Percentiles rank a stretch among this genome's conserved stretches.
Evolutionary conservation across 2,888 invertebrate species (phyloP).

Genomic region (Sphecodes monilicornis): DNA sequence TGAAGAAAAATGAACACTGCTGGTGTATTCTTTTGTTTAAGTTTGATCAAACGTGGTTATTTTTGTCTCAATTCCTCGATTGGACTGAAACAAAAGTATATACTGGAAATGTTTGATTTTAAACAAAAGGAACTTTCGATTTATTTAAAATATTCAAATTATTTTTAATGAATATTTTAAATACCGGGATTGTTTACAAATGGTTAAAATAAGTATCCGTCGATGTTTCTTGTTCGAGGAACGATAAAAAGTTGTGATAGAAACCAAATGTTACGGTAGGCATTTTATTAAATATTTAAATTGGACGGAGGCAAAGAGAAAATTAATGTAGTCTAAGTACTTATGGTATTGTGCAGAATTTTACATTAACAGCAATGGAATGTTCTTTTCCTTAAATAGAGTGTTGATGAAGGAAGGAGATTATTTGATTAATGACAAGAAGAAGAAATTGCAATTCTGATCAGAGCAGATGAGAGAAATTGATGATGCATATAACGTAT

Average conservation of each 20-base stretch:
- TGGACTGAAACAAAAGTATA: too few relatives aligned
- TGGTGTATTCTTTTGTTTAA: background rate
- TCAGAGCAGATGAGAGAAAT: background rate
- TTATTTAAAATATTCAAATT: background rate
- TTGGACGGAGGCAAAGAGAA: background rate
- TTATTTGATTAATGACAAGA: constrained; percentile 4
- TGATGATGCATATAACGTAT: background rate
- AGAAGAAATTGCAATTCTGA: background rate
- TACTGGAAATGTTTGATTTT: too few relatives aligned
- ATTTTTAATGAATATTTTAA: too few relatives aligned
- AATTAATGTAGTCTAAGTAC: background rate
- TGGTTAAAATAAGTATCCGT: too few relatives aligned
- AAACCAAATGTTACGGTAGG: too few relatives aligned
- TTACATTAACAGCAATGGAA: background rate
- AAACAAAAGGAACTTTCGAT: background rate
- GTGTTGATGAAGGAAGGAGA: constrained; percentile 1
- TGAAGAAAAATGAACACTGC: background rate
- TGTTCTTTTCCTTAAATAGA: background rate
- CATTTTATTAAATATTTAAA: too few relatives aligned
- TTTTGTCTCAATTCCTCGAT: background rate
- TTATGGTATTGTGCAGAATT: background rate
- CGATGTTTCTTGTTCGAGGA: too few relatives aligned
- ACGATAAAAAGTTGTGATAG: too few relatives aligned
- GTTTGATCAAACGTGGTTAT: too few relatives aligned
- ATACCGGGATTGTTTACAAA: too few relatives aligned